Percentiles rank a stretch among this genome's conserved stretches.
Evolutionary conservation across 2,888 invertebrate genomes (phyloP).

Genomic region (Arenicola marina): DNA sequence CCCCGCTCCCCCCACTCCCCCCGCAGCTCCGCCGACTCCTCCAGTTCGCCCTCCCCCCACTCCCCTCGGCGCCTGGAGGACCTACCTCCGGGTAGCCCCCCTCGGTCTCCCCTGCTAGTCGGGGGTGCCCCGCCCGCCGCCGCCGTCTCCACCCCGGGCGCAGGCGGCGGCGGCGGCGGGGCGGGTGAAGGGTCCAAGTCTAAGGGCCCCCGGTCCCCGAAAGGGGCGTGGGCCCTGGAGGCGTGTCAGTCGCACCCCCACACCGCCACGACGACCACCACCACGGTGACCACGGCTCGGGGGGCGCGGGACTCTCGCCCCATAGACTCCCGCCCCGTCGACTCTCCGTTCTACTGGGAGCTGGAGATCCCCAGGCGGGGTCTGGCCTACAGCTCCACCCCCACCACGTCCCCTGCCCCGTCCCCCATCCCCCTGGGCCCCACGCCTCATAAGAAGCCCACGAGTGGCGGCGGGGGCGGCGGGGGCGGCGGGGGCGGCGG

Average conservation of each 20-base stretch:
- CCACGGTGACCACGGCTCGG: too few species aligned
- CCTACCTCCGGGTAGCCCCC: too few species aligned
- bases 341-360: conserved; percentile 4
- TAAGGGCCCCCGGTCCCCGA: background rate
- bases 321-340: background rate
- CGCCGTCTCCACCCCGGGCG: background rate
- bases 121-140: too few species aligned
- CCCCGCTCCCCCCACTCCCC: background rate
- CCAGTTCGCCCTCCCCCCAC: background rate
- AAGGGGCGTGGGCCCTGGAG: background rate
- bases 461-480: background rate
- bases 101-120: background rate
- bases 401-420: background rate
- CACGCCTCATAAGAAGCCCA: background rate
- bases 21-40: background rate
- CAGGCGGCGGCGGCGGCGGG: too few species aligned
- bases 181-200: background rate
- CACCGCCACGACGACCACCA: background rate
- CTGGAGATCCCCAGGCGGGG: background rate
- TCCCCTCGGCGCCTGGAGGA: background rate
- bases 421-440: background rate
- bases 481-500: too few species aligned
- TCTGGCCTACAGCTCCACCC: too few species aligned
- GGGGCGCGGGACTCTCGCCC: too few species aligned
- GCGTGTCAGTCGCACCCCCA: background rate